Evolutionary conservation across 1,140 invertebrate genomes (phyloP).

Genomic region (Brachionus plicatilis): DNA sequence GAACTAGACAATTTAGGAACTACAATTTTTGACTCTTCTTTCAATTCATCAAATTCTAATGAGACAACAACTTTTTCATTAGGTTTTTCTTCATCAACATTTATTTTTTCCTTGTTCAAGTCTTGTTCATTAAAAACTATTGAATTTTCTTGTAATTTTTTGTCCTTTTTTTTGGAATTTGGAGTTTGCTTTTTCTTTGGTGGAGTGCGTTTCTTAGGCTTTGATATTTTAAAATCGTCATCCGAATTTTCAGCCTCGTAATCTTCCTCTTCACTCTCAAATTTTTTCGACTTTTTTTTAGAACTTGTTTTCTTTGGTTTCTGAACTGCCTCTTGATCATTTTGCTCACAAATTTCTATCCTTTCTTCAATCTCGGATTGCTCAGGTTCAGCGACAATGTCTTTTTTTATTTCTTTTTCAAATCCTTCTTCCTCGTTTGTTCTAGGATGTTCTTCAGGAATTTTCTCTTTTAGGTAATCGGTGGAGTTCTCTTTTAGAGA

Average conservation of each 20-base stretch:
- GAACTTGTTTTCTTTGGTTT: background rate
- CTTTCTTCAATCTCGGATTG: background rate
- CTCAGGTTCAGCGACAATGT: background rate
- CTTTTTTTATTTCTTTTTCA: background rate
- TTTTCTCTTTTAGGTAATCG: background rate
- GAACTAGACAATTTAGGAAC: conserved; percentile 7
- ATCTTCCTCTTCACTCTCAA: background rate
- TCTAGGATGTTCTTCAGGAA: background rate
- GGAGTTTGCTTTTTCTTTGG: conserved; percentile 2
- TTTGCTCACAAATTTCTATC: background rate
- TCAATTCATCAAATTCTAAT: background rate
- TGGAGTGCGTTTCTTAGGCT: background rate
- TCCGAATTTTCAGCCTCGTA: background rate
- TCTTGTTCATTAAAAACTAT: background rate
- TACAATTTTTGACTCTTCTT: background rate
- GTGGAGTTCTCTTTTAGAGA: background rate
- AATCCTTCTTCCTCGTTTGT: background rate
- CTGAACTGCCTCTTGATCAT: background rate
- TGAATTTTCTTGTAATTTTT: background rate
- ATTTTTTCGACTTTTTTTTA: background rate
- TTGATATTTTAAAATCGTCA: conserved; percentile 11
- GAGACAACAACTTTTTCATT: background rate
- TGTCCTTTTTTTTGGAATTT: background rate
- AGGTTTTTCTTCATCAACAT: background rate
- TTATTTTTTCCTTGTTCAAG: background rate